Percentiles rank a stretch among this genome's conserved stretches.
Evolutionary conservation across 1,140 invertebrate species (phyloP).

Genomic region (Procambarus virginalis): DNA sequence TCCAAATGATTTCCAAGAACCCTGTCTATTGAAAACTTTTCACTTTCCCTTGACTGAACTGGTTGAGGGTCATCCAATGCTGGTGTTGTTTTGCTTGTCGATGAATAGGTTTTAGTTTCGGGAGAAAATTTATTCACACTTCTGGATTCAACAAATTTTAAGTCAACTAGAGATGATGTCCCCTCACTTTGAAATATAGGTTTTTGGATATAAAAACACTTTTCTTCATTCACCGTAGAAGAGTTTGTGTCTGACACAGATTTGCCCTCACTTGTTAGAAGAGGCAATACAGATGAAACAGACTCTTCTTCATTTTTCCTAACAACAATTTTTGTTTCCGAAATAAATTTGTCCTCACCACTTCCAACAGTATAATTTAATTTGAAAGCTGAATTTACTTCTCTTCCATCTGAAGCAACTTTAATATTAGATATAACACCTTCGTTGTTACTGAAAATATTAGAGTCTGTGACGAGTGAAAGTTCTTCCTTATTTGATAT

Average conservation of each 20-base stretch:
- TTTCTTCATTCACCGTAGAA: not conserved
- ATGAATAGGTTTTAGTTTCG: not conserved
- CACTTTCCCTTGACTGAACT: not conserved
- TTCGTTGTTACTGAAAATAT: not conserved
- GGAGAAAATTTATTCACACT: not conserved
- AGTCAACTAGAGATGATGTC: too few species aligned
- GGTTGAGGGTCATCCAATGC: too few species aligned
- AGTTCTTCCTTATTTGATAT: not conserved
- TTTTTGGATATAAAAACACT: not conserved
- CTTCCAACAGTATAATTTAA: not conserved
- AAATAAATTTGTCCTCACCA: not conserved
- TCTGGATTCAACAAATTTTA: not conserved
- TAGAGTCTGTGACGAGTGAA: not conserved
- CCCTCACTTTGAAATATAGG: not conserved
- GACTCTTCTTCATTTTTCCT: not conserved
- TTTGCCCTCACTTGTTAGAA: not conserved
- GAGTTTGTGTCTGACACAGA: not conserved
- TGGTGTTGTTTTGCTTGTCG: too few species aligned
- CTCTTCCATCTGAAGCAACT: not conserved
- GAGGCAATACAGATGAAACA: not conserved
- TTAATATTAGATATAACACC: not conserved
- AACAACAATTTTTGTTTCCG: not conserved
- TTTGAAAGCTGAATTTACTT: not conserved
- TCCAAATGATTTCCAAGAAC: not conserved
- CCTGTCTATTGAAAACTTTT: not conserved